Percentiles rank a stretch among this genome's conserved stretches.
Conservation (phyloP, 2,888 invertebrate species). For the Amorpha juglandis region DNA sequence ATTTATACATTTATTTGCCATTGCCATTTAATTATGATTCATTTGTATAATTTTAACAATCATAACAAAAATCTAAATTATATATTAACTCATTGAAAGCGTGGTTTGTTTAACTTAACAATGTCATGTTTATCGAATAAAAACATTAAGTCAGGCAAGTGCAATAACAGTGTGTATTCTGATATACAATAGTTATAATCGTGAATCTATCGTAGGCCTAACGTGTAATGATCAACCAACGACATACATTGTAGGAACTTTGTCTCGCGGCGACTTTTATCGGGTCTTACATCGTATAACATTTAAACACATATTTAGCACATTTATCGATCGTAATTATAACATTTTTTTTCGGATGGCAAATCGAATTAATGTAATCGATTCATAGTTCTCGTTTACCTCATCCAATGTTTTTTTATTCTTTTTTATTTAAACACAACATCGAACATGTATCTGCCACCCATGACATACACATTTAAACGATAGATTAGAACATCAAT, state of each 20-base stretch:
- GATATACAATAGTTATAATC: not conserved
- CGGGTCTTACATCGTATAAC: conserved; percentile 1
- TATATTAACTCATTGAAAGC: not conserved
- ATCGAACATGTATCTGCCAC: conserved; percentile 8
- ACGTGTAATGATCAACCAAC: not conserved
- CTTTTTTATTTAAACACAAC: conserved; percentile 9
- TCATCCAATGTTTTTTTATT: not conserved
- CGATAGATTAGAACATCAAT: conserved; percentile 9
- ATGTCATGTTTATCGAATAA: not conserved
- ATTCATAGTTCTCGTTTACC: not conserved
- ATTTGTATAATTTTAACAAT: too few species aligned
- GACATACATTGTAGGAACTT: conserved; percentile 7
- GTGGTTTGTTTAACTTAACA: not conserved
- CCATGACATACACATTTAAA: not conserved
- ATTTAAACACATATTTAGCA: conserved; percentile 7
- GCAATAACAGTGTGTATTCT: conserved; percentile 11
- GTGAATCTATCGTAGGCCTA: conserved; percentile 7
- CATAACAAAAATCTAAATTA: not conserved
- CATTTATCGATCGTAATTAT: conserved; percentile 9
- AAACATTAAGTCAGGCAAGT: not conserved
- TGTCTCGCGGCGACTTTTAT: not conserved
- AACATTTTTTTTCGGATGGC: conserved; percentile 23
- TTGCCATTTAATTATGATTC: conserved; percentile 1
- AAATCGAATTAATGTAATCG: conserved; percentile 1
- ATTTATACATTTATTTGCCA: not conserved